phyloP scores from a whole-genome alignment of 2,888 invertebrate genomes.

The Pammene aurita region DNA sequence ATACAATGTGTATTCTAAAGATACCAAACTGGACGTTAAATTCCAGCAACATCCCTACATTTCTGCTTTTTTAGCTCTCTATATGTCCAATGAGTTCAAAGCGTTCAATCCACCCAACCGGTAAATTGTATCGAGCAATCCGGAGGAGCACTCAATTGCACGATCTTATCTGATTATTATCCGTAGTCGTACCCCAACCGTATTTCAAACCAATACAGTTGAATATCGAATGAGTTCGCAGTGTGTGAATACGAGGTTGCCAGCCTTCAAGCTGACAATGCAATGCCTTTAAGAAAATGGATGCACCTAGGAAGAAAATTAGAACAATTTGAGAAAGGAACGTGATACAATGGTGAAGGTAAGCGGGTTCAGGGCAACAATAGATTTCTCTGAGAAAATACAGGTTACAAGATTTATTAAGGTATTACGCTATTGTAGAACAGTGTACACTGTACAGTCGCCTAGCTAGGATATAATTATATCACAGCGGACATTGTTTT shows the following conservation, averaged over 20 bases:
- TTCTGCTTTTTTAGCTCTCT: not conserved
- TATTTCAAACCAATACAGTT: not conserved
- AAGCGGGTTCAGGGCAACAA: conserved; percentile 20
- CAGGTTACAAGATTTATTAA: not conserved
- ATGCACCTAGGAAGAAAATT: conserved; percentile 35
- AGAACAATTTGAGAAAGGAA: conserved; percentile 17
- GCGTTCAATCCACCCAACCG: conserved; percentile 37
- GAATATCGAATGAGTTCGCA: not conserved
- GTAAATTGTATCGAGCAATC: conserved; percentile 44
- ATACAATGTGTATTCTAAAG: no score
- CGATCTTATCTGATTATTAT: not conserved
- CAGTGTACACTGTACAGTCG: not conserved
- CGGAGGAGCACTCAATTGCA: conserved; percentile 19
- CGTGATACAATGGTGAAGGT: conserved; percentile 20
- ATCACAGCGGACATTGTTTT: no score
- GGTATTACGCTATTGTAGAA: not conserved
- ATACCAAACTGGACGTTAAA: not conserved
- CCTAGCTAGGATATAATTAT: no score
- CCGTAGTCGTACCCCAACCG: not conserved
- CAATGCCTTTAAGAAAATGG: conserved; percentile 30
- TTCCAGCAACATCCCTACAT: not conserved
- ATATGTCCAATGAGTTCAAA: conserved; percentile 27
- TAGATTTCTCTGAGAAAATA: conserved; percentile 8
- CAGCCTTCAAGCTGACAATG: conserved; percentile 3
- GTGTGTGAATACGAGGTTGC: not conserved